phyloP scores from a whole-genome alignment of 2,113 vertebrate species.

The Drymodes brunneopygia region DNA sequence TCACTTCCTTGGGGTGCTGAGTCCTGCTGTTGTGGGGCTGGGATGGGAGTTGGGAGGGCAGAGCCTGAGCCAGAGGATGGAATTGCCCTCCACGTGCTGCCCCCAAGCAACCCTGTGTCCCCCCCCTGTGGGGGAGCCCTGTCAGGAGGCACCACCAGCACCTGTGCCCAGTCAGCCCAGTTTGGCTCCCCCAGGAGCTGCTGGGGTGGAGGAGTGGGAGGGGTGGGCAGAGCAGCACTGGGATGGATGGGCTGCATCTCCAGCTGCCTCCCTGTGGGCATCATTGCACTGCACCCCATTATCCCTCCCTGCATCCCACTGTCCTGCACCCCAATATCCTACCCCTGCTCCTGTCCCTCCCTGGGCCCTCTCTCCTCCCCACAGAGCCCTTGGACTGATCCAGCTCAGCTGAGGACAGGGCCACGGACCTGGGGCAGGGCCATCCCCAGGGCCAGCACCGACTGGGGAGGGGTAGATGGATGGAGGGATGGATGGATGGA shows the following conservation, averaged over 20 bases:
- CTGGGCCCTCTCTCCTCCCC: background rate
- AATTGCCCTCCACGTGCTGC: rapidly evolving
- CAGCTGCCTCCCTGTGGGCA: background rate
- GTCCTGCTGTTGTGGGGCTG: background rate
- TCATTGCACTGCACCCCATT: background rate
- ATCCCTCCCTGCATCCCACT: background rate
- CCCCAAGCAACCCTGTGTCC: rapidly evolving
- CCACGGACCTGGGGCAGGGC: background rate
- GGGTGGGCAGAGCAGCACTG: background rate
- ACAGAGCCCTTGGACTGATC: background rate
- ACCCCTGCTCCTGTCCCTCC: background rate
- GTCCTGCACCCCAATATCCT: no score
- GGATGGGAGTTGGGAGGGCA: background rate
- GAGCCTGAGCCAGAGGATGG: background rate
- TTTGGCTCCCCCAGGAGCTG: background rate
- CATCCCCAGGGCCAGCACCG: background rate
- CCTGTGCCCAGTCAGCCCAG: background rate
- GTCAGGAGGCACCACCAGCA: background rate
- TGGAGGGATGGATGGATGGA: background rate
- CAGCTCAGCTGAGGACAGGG: background rate
- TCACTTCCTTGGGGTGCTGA: rapidly evolving
- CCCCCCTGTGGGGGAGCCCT: rapidly evolving
- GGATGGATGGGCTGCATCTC: background rate
- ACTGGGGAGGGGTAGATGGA: background rate
- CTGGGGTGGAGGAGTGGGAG: background rate